These are phyloP conservation scores for Drosophila quinaria DNA, from an alignment of 2,888 invertebrate species.

Conservation along the genomic window DNA sequence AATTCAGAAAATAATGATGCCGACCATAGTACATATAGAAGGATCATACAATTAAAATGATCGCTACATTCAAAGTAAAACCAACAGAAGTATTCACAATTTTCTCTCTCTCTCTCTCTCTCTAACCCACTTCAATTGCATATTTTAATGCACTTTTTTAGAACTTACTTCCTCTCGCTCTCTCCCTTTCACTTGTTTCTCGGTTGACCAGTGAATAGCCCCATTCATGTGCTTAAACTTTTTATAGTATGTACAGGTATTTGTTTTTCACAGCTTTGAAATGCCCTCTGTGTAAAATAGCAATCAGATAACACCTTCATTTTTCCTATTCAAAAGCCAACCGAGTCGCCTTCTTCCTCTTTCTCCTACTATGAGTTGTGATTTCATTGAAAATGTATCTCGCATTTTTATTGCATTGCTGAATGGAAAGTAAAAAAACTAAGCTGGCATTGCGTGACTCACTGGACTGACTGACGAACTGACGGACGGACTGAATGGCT, in stretches of 20 bases:
- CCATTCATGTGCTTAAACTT: constrained; percentile 62
- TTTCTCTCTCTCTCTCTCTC: background rate
- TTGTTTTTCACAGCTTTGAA: constrained; percentile 55
- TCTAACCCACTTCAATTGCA: constrained; percentile 30
- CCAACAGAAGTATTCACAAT: constrained; percentile 8
- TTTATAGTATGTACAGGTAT: constrained; percentile 66
- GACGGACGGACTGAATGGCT: constrained; percentile 25
- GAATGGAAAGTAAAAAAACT: constrained; percentile 39
- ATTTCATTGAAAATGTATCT: constrained; percentile 63
- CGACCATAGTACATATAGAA: background rate
- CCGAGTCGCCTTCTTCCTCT: constrained; percentile 25
- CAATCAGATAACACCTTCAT: constrained; percentile 82
- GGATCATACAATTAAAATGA: constrained; percentile 1
- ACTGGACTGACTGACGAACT: constrained; percentile 44
- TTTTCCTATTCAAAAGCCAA: constrained; percentile 56
- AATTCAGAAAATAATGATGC: background rate
- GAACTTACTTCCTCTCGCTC: background rate
- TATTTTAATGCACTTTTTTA: constrained; percentile 31
- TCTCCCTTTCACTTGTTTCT: background rate
- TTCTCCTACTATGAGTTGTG: constrained; percentile 19
- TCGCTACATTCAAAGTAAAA: constrained; percentile 1
- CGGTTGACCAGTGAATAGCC: constrained; percentile 45
- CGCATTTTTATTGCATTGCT: constrained; percentile 26
- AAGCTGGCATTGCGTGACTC: constrained; percentile 59
- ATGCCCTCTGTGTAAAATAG: constrained; percentile 77